Conservation (phyloP, 1,140 invertebrate genomes). For the silkworm (Bombyx mori) region ASM3026992v2 NC_085112.1:7804501-7805000, state of each 20-base stretch:
- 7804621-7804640: not conserved
- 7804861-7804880: no score
- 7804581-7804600: constrained; percentile 73
- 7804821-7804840: not conserved
- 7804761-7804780: constrained; percentile 75
- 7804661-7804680: constrained; percentile 89
- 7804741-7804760: constrained; percentile 97
- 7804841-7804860: not conserved
- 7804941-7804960: no score
- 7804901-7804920: no score
- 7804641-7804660: no score
- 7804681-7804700: constrained; percentile 98
- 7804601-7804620: no score
- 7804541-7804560: constrained; percentile 80
- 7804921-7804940: no score
- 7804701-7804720: constrained; percentile 97
- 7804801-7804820: not conserved
- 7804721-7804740: constrained; percentile 95
- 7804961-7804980: no score
- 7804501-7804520: constrained; percentile 93
- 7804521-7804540: constrained; percentile 92
- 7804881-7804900: not conserved
- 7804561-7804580: constrained; percentile 85
- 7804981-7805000: no score
- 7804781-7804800: no score